These are phyloP conservation scores for Neomorphus geoffroyi DNA, from an alignment of 2,797 vertebrate species.

Conservation along the genomic window DNA sequence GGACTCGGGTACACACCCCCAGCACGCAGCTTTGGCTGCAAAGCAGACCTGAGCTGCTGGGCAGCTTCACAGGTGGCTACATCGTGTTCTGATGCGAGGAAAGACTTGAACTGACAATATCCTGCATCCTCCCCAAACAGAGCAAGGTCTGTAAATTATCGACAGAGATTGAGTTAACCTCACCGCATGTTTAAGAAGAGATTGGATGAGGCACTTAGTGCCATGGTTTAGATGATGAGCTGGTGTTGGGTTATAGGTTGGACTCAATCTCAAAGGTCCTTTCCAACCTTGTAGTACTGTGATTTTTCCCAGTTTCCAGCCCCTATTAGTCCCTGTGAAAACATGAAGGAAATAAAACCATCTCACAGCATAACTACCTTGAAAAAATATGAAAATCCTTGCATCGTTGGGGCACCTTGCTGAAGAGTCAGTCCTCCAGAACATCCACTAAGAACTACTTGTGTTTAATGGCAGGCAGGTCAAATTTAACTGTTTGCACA, in stretches of 20 bases:
- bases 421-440: background rate
- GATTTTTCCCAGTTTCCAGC: background rate
- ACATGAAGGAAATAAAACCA: background rate
- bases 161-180: background rate
- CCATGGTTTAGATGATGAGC: too few species aligned
- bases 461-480: background rate
- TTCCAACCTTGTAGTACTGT: too few species aligned
- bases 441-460: background rate
- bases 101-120: background rate
- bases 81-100: background rate
- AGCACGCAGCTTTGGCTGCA: background rate
- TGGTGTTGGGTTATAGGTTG: too few species aligned
- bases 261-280: too few species aligned
- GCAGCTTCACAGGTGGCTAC: background rate
- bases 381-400: background rate
- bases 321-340: background rate
- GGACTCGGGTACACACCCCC: background rate
- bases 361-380: background rate
- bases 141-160: background rate
- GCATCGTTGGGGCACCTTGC: background rate
- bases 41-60: background rate
- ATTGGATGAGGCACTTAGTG: too few species aligned
- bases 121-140: background rate
- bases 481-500: background rate
- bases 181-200: too few species aligned